Evolutionary conservation across 2,888 invertebrate species (phyloP).

Genomic region (Acleris literana): DNA sequence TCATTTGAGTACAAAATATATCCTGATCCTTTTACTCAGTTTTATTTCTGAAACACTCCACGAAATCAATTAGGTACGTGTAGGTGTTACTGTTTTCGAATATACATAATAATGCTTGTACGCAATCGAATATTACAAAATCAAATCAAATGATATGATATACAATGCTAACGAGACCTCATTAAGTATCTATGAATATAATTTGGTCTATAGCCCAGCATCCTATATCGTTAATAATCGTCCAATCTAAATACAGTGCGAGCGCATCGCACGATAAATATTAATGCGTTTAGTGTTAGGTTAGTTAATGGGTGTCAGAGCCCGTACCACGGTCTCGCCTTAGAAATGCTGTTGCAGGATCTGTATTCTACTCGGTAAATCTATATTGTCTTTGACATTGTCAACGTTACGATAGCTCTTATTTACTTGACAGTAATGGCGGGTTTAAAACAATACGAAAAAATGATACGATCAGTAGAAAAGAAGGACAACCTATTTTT

Average conservation of each 20-base stretch:
- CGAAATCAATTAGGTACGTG: too few relatives aligned
- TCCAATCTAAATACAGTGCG: constrained; percentile 39
- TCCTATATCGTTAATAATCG: constrained; percentile 35
- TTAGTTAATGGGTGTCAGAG: constrained; percentile 53
- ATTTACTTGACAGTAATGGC: too few relatives aligned
- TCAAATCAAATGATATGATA: constrained; percentile 8
- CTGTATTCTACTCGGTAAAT: too few relatives aligned
- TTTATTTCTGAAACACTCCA: too few relatives aligned
- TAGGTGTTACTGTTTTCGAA: too few relatives aligned
- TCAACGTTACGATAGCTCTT: too few relatives aligned
- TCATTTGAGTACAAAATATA: too few relatives aligned
- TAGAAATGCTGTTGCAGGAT: neutral
- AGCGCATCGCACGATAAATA: constrained; percentile 51
- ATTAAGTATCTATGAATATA: constrained; percentile 27
- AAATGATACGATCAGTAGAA: too few relatives aligned
- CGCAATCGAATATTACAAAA: constrained; percentile 4
- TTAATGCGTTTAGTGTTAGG: constrained; percentile 51
- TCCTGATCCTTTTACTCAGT: too few relatives aligned
- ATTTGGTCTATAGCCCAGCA: constrained; percentile 12
- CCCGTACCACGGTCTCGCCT: constrained; percentile 21
- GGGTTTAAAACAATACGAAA: too few relatives aligned
- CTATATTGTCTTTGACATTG: too few relatives aligned
- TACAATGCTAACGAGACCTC: constrained; percentile 20
- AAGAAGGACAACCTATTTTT: too few relatives aligned
- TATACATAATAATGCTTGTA: constrained; percentile 6